Base-by-base conservation (phyloP, 2,113 vertebrate species). In the Sinocyclocheilus grahami region DNA sequence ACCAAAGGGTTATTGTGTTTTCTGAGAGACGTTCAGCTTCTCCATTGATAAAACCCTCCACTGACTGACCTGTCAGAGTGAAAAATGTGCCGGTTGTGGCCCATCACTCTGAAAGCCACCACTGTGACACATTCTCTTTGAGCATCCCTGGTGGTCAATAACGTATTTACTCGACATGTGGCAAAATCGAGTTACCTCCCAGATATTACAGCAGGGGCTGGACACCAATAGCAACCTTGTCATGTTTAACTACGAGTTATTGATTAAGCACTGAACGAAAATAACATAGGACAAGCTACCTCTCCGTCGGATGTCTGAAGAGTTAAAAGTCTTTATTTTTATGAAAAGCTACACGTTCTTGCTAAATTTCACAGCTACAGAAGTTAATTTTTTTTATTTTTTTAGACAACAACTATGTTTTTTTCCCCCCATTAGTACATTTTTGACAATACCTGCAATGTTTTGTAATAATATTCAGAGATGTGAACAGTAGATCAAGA, bases 281-380 rank as follows among this genome's bases (percentile, higher is more conserved):
- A 79, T 53, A 86, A 71, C 75, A 24, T n/a, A 79, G 27, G 63
- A 78, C 27, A 80, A 79, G 75, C 63, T 72, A 13, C 14, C 33
- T 46, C 22, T n/a, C 46, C n/a, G 13, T 58, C 24, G 5, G 39
- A n/a, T 72, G 67, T 58, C 18, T 18, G 79, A 81, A 24, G n/a
- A 67, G 79, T 75, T 42, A 72, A 84, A 74, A 79, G 48, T 80
- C 63, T 72, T 42, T 46, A 48, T 80, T 39, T 53, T 78, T 55
- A 88, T 85, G 63, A 76, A 86, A 77, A 83, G 84, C 85, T 83
- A 88, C 85, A 78, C 37, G 33, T 78, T 58, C 69, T 85, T 76
- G 58, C 82, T 89, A 89, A 69, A 85, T 58, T 84, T 67, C 81
- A 87, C 67, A 78, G 78, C 65, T 85, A 84, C 53, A 74, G 55